Evolutionary conservation across 2,888 invertebrate genomes (phyloP).

Genomic region (Malachius bipustulatus): DNA sequence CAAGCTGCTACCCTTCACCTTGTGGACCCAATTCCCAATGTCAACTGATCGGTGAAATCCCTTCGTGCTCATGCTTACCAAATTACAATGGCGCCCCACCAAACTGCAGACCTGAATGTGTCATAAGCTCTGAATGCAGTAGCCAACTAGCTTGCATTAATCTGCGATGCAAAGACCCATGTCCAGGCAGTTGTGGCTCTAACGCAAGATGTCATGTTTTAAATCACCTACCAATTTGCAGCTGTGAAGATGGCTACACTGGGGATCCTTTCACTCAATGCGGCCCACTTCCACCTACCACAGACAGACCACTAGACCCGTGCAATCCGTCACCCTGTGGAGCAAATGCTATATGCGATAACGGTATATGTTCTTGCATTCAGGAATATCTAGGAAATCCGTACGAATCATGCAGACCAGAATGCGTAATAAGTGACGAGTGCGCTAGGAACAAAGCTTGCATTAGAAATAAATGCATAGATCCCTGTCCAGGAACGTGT

Average conservation of each 20-base stretch:
- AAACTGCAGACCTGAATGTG: slow-evolving; percentile 68
- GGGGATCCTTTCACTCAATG: slow-evolving; percentile 77
- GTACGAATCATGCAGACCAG: slow-evolving; percentile 54
- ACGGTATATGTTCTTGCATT: slow-evolving; percentile 50
- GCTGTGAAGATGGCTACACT: slow-evolving; percentile 59
- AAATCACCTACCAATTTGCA: slow-evolving; percentile 72
- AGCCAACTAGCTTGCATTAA: slow-evolving; percentile 65
- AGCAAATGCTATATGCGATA: slow-evolving; percentile 53
- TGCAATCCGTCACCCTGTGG: slow-evolving; percentile 69
- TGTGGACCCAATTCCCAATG: slow-evolving; percentile 78
- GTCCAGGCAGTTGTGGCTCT: slow-evolving; percentile 69
- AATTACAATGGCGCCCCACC: slow-evolving; percentile 70
- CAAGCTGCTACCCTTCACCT: slow-evolving; percentile 69
- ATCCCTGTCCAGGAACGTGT: slow-evolving; percentile 62
- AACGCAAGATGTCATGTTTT: slow-evolving; percentile 67
- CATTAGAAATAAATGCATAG: slow-evolving; percentile 52
- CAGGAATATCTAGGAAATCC: slow-evolving; percentile 56
- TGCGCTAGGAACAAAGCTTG: slow-evolving; percentile 54
- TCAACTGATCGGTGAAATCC: slow-evolving; percentile 58
- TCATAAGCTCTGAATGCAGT: slow-evolving; percentile 67
- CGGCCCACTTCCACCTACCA: slow-evolving; percentile 38
- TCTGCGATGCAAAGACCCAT: slow-evolving; percentile 71
- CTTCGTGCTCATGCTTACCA: slow-evolving; percentile 68
- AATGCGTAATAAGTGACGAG: slow-evolving; percentile 56
- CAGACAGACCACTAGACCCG: slow-evolving; percentile 40